Percentiles rank a stretch among this genome's conserved stretches.
Conservation (phyloP, 23 tunicate species). For the Phallusia fumigata region DNA sequence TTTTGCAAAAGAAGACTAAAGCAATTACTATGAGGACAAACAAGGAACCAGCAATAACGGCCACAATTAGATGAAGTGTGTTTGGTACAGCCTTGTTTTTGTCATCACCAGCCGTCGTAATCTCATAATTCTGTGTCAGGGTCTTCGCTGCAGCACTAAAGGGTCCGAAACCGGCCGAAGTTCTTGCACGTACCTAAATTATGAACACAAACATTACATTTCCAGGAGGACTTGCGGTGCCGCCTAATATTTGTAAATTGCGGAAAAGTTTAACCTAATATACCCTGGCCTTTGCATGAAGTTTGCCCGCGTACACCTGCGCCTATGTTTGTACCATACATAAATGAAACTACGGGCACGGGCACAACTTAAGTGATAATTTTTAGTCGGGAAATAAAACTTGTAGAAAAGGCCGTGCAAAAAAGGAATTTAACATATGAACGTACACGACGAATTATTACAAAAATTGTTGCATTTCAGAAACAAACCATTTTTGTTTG, state of each 20-base stretch:
- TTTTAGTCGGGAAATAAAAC: too few species aligned
- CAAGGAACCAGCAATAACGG: conserved; percentile 15
- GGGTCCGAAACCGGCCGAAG: conserved; percentile 82
- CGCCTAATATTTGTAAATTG: background rate
- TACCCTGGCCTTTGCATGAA: too few species aligned
- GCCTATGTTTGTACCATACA: too few species aligned
- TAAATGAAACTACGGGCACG: too few species aligned
- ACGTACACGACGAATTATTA: too few species aligned
- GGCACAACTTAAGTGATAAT: too few species aligned
- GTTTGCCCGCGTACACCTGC: too few species aligned
- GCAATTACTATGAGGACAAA: conserved; percentile 13
- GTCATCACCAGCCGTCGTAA: conserved; percentile 15
- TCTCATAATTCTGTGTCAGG: conserved; percentile 16
- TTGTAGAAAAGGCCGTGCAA: too few species aligned
- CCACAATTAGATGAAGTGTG: conserved; percentile 15
- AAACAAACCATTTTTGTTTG: too few species aligned
- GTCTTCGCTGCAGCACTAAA: conserved; percentile 44
- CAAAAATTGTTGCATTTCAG: too few species aligned
- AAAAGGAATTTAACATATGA: too few species aligned
- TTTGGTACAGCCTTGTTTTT: conserved; percentile 3
- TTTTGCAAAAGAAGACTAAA: conserved; percentile 12
- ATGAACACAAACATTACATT: background rate
- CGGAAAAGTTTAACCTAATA: background rate
- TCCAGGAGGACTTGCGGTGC: background rate
- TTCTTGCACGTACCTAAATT: conserved; percentile 86